Evolutionary conservation across 2,888 invertebrate genomes (phyloP), one percentile per base, ranked within the genome.

Genomic region (Artemia sinica): DNA sequence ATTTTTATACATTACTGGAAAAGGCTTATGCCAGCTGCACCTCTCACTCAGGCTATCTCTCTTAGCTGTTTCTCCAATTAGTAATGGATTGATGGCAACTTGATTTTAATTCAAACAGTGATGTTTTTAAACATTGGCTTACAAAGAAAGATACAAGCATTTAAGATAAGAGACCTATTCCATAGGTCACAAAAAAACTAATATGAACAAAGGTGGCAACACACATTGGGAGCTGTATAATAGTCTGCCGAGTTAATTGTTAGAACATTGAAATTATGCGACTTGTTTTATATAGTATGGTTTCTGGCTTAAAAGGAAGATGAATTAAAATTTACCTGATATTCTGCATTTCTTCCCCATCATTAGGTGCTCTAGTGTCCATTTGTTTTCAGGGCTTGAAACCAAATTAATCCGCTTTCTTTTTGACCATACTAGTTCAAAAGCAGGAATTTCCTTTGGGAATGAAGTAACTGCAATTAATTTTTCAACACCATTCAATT

Each of bases 341-440:
- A 70, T 18, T 12, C 66, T 63, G 41, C 70, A 70, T 66, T 70
- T 70, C 51, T 70, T 71, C 50, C 72, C 71, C 71, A 72, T 66
- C 6, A 71, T 68, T 71, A 72, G 72, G 68, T 72, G 73, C 66
- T 74, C 74, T 65, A 73, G 69, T 68, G 73, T 73, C 73, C 74
- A 74, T 4, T 72, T 73, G 66, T 73, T 73, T n/a, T 72, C 72
- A 14, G 71, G 67, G 28, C 72, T 69, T 52, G 71, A 70, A 12
- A 71, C 67, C 49, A 73, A 69, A 28, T 71, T 69, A 49, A 72
- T 70, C 50, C 69, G 71, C 69, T 70, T 70, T 52, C 68, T 49
- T n/a, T 51, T 63, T 12, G 49, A 63, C 70, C 70, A 70, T 11
- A 68, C 66, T 14, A 49, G 66, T n/a, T 70, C 70, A 41, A 70